Evolutionary conservation across 1,140 invertebrate species (phyloP).

Genomic region (Armadillidium nasatum): DNA sequence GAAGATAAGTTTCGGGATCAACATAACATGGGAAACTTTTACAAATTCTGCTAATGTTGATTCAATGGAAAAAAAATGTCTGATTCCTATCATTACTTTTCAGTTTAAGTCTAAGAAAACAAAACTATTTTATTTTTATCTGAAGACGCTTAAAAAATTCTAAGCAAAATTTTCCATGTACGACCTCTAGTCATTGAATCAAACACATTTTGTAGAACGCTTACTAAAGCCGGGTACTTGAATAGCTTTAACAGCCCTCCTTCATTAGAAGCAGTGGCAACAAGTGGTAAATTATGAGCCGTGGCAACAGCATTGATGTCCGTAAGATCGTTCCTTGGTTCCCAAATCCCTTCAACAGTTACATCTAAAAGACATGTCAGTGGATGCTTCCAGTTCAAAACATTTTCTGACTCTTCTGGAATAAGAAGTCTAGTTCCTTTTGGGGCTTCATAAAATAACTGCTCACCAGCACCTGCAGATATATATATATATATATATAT

Average conservation of each 20-base stretch:
- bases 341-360: slow-evolving; percentile 38
- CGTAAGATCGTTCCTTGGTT: slow-evolving; percentile 33
- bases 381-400: slow-evolving; percentile 33
- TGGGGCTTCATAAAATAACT: slow-evolving; percentile 40
- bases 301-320: slow-evolving; percentile 43
- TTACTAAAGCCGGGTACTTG: slow-evolving; percentile 34
- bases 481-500: no score
- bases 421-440: slow-evolving; percentile 38
- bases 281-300: slow-evolving; percentile 29
- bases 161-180: no score
- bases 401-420: slow-evolving; percentile 19
- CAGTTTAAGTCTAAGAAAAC: no score
- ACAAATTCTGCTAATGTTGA: no score
- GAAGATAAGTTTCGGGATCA: no score
- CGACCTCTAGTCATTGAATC: no score
- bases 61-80: no score
- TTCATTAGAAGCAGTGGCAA: slow-evolving; percentile 33
- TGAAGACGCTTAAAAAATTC: no score
- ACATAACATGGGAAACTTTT: no score
- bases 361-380: slow-evolving; percentile 35
- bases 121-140: no score
- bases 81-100: no score
- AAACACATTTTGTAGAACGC: neutral
- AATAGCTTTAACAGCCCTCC: slow-evolving; percentile 39
- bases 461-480: slow-evolving; percentile 35